phyloP scores from a whole-genome alignment of 2,797 vertebrate genomes.

The Phataginus tricuspis region DNA sequence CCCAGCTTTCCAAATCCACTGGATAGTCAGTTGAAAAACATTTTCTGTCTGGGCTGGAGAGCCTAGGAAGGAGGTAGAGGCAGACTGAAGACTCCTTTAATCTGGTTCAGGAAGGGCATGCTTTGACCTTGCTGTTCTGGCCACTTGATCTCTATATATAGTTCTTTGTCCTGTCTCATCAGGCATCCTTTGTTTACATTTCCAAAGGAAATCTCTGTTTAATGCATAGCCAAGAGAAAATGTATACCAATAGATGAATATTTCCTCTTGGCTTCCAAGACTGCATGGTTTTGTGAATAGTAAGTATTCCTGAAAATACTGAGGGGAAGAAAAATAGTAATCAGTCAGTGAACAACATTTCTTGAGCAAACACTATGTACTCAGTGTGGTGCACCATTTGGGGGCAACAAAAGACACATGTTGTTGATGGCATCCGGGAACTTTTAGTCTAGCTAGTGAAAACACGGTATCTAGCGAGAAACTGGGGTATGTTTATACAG shows the following conservation, averaged over 20 bases:
- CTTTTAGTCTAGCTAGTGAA: conserved; percentile 24
- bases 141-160: conserved; percentile 74
- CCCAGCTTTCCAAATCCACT: not conserved
- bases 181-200: conserved; percentile 70
- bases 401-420: not conserved
- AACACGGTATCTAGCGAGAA: not conserved
- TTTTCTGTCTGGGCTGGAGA: conserved; percentile 28
- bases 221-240: conserved; percentile 61
- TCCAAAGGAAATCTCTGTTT: conserved; percentile 67
- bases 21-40: not conserved
- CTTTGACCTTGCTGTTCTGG: conserved; percentile 56
- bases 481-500: not conserved
- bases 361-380: not conserved
- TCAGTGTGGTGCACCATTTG: not conserved
- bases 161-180: conserved; percentile 64
- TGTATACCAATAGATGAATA: conserved; percentile 65
- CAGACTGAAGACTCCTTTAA: conserved; percentile 44
- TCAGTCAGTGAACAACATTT: conserved; percentile 22
- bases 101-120: conserved; percentile 60
- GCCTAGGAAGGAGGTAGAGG: not conserved
- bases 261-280: conserved; percentile 59
- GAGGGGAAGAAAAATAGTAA: conserved; percentile 29
- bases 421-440: conserved; percentile 24
- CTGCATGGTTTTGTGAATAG: not conserved
- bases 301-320: not conserved